These are phyloP conservation scores for Elymnias hypermnestra DNA, from an alignment of 1,140 invertebrate species.

Conservation along the genomic window DNA sequence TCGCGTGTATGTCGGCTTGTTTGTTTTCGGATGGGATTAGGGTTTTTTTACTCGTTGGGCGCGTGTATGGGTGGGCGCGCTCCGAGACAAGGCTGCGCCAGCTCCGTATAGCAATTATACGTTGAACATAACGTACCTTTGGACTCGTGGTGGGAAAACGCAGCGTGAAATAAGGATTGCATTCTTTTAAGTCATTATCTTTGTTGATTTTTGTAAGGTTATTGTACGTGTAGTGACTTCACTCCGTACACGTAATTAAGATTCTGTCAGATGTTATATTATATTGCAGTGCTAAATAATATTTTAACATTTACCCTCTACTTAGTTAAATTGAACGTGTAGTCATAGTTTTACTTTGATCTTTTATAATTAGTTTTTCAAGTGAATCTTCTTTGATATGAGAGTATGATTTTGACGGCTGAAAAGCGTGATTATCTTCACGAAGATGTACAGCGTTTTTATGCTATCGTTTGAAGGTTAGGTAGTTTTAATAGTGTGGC, in stretches of 20 bases:
- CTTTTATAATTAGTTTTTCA: too few species aligned
- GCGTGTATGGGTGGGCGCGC: constrained; percentile 58
- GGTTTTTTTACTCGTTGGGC: constrained; percentile 55
- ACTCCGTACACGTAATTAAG: not conserved
- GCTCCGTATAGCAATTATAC: constrained; percentile 47
- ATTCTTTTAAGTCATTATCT: constrained; percentile 48
- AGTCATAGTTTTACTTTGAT: too few species aligned
- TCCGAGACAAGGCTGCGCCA: constrained; percentile 63
- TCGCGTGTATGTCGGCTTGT: constrained; percentile 55
- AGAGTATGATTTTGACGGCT: too few species aligned
- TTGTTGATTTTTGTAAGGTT: constrained; percentile 29
- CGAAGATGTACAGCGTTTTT: too few species aligned
- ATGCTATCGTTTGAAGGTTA: too few species aligned
- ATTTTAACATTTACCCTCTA: too few species aligned
- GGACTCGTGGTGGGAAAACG: constrained; percentile 47
- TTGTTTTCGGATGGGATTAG: constrained; percentile 65
- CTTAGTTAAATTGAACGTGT: too few species aligned
- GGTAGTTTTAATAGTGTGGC: too few species aligned
- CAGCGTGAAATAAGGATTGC: constrained; percentile 53
- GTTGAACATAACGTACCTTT: constrained; percentile 33
- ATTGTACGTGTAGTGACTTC: constrained; percentile 7
- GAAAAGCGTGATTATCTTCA: too few species aligned
- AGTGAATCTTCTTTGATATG: too few species aligned
- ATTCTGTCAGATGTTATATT: too few species aligned
- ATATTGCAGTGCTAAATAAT: not conserved